A percentile compares a stretch with the other conserved stretches of the same genome.
Evolutionary conservation across 2,888 invertebrate genomes (phyloP).

Genomic region (Temnothorax unifasciatus): DNA sequence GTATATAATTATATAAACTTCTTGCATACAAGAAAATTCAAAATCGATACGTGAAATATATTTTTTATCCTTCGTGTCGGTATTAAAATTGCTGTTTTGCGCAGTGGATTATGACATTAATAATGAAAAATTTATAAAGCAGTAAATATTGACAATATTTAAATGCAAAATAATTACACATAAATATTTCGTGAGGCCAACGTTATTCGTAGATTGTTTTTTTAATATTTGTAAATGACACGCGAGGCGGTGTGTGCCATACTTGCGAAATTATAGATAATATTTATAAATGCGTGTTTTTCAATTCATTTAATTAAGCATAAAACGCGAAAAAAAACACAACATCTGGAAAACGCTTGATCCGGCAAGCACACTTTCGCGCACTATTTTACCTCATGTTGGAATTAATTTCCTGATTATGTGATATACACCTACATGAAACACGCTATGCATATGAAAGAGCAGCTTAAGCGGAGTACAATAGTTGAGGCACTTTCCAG

Average conservation of each 20-base stretch:
- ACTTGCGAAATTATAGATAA: not conserved
- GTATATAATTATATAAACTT: not conserved
- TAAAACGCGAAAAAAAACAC: not conserved
- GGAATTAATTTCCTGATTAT: constrained; percentile 76
- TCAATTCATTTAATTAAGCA: constrained; percentile 31
- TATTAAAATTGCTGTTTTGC: constrained; percentile 15
- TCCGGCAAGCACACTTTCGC: constrained; percentile 35
- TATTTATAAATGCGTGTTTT: not conserved
- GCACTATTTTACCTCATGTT: constrained; percentile 57
- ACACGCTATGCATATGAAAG: constrained; percentile 75
- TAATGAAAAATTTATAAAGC: constrained; percentile 19
- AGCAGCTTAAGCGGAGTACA: constrained; percentile 75
- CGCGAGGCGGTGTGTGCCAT: not conserved
- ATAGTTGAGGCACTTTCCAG: constrained; percentile 74
- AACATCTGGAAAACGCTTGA: constrained; percentile 48
- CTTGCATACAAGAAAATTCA: not conserved
- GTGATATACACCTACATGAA: constrained; percentile 66
- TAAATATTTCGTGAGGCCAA: not conserved
- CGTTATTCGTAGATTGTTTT: constrained; percentile 1
- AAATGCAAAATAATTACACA: constrained; percentile 3
- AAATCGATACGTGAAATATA: constrained; percentile 20
- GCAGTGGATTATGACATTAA: constrained; percentile 7
- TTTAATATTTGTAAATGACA: constrained; percentile 15
- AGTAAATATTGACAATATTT: constrained; percentile 13
- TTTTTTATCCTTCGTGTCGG: not conserved